Conservation (phyloP, 1,140 invertebrate genomes). For the Neodiprion lecontei region DNA sequence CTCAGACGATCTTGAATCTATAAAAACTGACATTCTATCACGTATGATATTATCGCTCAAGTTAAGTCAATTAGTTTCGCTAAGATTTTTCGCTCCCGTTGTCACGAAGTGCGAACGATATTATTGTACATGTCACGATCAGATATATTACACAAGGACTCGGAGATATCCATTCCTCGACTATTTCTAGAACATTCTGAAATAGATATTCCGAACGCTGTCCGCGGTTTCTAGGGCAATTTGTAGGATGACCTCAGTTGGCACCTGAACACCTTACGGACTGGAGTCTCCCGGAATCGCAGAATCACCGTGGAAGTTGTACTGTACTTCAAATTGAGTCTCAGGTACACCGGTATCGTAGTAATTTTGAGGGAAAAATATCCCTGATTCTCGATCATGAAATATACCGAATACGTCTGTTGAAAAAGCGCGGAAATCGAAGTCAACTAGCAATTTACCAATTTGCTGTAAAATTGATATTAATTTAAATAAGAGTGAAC, state of each 20-base stretch:
- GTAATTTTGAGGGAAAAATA: constrained; percentile 5
- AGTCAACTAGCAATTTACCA: constrained; percentile 22
- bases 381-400: background rate
- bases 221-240: constrained; percentile 35
- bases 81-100: background rate
- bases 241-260: constrained; percentile 33
- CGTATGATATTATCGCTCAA: too few relatives aligned
- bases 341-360: constrained; percentile 5
- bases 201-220: background rate
- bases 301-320: constrained; percentile 40
- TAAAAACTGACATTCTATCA: too few relatives aligned
- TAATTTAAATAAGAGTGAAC: too few relatives aligned
- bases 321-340: background rate
- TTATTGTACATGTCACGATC: background rate
- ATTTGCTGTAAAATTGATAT: background rate
- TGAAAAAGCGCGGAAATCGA: constrained; percentile 19
- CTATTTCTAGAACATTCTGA: background rate
- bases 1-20: too few relatives aligned
- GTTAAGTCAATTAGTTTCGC: too few relatives aligned
- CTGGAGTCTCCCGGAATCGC: constrained; percentile 40
- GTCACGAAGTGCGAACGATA: background rate
- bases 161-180: background rate
- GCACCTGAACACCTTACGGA: constrained; percentile 32
- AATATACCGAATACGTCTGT: background rate
- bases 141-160: background rate